Evolutionary conservation across 2,797 vertebrate species (phyloP).

Genomic region (Taenioides sp.): DNA sequence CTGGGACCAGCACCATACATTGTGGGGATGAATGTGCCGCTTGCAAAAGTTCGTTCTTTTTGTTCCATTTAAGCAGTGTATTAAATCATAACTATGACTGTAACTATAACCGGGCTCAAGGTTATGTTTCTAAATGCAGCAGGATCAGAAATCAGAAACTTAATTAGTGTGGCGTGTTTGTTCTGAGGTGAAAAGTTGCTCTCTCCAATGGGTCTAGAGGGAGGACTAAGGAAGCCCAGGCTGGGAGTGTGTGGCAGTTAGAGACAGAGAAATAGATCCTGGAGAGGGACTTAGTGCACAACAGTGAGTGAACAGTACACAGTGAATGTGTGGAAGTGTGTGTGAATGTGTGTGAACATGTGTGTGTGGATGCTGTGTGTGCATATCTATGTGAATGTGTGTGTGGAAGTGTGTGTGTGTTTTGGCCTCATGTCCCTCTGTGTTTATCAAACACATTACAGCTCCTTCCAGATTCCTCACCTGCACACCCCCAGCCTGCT

Average conservation of each 20-base stretch:
- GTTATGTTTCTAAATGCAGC: constrained; percentile 77
- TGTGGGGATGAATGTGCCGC: constrained; percentile 73
- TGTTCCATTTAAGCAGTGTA: constrained; percentile 73
- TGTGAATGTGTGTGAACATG: too few relatives aligned
- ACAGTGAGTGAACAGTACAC: constrained; percentile 6
- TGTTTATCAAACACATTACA: constrained; percentile 98
- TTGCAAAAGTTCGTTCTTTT: constrained; percentile 74
- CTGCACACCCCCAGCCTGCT: constrained; percentile 95
- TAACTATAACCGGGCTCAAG: constrained; percentile 69
- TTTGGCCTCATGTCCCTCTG: constrained; percentile 77
- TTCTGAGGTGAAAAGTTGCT: constrained; percentile 70
- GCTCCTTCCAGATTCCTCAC: constrained; percentile 96
- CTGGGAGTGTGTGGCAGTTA: constrained; percentile 36
- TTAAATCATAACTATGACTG: constrained; percentile 75
- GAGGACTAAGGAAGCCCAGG: constrained; percentile 57
- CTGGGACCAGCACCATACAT: constrained; percentile 71
- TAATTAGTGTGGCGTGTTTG: constrained; percentile 72
- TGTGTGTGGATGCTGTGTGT: too few relatives aligned
- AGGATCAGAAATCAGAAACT: constrained; percentile 75
- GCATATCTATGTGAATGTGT: too few relatives aligned
- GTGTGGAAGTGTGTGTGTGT: constrained; percentile 28
- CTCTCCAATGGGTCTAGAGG: constrained; percentile 67
- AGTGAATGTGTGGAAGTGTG: not conserved
- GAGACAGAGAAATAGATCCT: constrained; percentile 56
- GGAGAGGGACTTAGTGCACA: constrained; percentile 44